A percentile compares a stretch with the other conserved stretches of the same genome.
These are phyloP conservation scores for Epinotia brunnichana DNA, from an alignment of 2,888 invertebrate species.

Conservation along the genomic window DNA sequence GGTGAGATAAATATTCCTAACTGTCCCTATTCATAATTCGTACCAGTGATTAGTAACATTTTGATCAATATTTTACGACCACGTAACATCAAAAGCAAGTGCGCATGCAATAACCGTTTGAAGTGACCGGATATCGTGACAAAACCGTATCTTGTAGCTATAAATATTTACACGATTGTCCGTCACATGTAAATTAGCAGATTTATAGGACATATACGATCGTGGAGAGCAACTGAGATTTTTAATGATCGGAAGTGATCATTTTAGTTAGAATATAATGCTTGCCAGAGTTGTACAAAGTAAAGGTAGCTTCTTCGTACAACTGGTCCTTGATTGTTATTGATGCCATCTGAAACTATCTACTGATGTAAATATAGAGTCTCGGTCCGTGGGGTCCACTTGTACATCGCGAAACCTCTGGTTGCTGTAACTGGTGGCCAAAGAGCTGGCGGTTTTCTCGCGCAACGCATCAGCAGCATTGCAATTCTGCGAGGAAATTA, in stretches of 20 bases:
- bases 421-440: too few species aligned
- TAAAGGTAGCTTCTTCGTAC: too few species aligned
- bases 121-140: constrained; percentile 49
- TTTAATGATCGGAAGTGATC: constrained; percentile 5
- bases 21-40: background rate
- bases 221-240: background rate
- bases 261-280: too few species aligned
- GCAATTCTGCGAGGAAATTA: too few species aligned
- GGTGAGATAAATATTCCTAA: background rate
- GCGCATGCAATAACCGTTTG: constrained; percentile 44
- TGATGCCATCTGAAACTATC: too few species aligned
- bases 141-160: constrained; percentile 24
- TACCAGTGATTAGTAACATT: constrained; percentile 16
- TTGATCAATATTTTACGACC: constrained; percentile 31
- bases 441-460: too few species aligned
- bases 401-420: too few species aligned
- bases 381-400: too few species aligned
- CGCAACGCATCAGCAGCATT: too few species aligned
- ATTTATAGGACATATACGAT: constrained; percentile 6
- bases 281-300: too few species aligned
- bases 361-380: too few species aligned
- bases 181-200: constrained; percentile 9
- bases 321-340: too few species aligned
- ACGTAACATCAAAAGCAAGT: constrained; percentile 43
- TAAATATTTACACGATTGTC: constrained; percentile 28